Percentiles rank a stretch among this genome's conserved stretches.
These are phyloP conservation scores for Scelioninae gen. 1 DNA, from an alignment of 2,888 invertebrate genomes.

Conservation along the genomic window DNA sequence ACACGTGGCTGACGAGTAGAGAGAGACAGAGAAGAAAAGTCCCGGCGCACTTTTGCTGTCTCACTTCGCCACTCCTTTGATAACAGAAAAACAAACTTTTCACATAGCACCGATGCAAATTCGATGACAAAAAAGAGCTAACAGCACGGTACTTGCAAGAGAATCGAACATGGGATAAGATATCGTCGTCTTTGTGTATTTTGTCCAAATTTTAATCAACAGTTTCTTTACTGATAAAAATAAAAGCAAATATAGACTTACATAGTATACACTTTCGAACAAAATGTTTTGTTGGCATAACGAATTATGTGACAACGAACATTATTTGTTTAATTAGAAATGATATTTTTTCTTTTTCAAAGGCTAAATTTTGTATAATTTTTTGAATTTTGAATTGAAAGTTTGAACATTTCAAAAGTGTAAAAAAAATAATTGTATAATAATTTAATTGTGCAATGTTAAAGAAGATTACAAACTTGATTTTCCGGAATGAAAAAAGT, in stretches of 20 bases:
- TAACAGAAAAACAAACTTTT: constrained; percentile 46
- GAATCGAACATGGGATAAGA: neutral
- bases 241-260: too few relatives aligned
- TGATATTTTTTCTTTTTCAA: neutral
- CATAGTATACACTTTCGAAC: too few relatives aligned
- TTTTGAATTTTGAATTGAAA: neutral
- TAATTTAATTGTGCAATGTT: constrained; percentile 12
- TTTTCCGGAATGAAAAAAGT: constrained; percentile 17
- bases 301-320: too few relatives aligned
- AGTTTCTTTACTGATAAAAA: neutral
- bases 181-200: neutral
- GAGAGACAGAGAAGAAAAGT: neutral
- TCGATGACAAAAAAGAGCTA: constrained; percentile 26
- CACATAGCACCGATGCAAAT: constrained; percentile 39
- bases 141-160: neutral
- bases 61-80: constrained; percentile 33
- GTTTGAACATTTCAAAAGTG: neutral
- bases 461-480: constrained; percentile 15
- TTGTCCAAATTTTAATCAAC: neutral
- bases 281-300: too few relatives aligned
- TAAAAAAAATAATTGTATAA: constrained; percentile 18
- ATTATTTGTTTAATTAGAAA: too few relatives aligned
- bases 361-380: too few relatives aligned
- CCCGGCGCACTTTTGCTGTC: constrained; percentile 27
- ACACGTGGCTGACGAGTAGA: constrained; percentile 40